Evolutionary conservation across 2,113 vertebrate species (phyloP).

Genomic region (Illadopsis cleaveri): DNA sequence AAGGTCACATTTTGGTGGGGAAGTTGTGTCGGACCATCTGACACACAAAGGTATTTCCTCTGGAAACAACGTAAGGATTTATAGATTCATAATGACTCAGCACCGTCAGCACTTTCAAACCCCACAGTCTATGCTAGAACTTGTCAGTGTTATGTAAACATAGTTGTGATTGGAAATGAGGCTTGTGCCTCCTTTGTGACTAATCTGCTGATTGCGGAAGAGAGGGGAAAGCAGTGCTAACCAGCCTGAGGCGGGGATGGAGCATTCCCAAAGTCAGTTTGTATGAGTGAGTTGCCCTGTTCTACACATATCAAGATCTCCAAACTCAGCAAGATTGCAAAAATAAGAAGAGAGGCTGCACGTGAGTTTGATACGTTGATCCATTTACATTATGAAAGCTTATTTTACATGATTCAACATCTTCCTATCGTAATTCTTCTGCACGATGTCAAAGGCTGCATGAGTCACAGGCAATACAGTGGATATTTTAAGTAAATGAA

Average conservation of each 20-base stretch:
- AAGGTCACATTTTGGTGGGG: background rate
- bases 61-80: background rate
- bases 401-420: background rate
- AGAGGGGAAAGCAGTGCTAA: background rate
- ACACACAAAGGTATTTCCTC: background rate
- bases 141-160: conserved; percentile 22
- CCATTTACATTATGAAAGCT: background rate
- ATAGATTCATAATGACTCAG: conserved; percentile 67
- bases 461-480: background rate
- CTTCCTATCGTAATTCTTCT: background rate
- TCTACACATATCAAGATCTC: background rate
- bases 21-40: background rate
- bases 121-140: background rate
- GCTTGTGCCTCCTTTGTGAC: background rate
- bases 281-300: background rate
- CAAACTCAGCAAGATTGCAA: background rate
- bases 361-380: background rate
- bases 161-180: background rate
- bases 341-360: background rate
- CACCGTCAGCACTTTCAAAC: conserved; percentile 1
- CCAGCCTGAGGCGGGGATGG: background rate
- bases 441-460: background rate
- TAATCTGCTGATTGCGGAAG: background rate
- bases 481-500: background rate
- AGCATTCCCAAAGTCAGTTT: background rate